Conservation (phyloP, 2,888 invertebrate species). For the Brachyopa scutellaris region DNA sequence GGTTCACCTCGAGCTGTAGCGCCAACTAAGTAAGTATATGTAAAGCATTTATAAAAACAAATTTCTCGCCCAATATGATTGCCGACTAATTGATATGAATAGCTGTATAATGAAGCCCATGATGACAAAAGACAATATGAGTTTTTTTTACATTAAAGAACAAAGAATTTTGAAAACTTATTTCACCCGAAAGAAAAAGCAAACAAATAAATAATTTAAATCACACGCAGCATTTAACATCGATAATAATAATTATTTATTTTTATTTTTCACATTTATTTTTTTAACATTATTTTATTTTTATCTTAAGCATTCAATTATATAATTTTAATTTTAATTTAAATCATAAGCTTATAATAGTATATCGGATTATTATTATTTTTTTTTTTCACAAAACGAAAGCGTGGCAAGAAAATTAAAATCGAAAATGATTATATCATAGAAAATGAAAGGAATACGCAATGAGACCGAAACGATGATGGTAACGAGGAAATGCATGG, state of each 20-base stretch:
- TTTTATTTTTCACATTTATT: conserved; percentile 54
- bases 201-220: conserved; percentile 7
- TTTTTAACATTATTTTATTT: conserved; percentile 40
- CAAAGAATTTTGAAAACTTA: conserved; percentile 6
- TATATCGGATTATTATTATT: conserved; percentile 27
- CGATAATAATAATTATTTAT: conserved; percentile 57
- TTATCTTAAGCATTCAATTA: conserved; percentile 32
- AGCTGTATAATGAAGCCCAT: no score
- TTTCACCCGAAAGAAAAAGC: conserved; percentile 14
- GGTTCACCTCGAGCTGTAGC: no score
- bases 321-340: conserved; percentile 16
- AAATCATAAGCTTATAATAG: conserved; percentile 35
- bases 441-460: background rate
- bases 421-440: conserved; percentile 10
- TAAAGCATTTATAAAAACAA: no score
- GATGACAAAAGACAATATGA: background rate
- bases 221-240: conserved; percentile 48
- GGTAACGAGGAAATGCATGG: background rate
- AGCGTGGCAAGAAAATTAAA: conserved; percentile 52
- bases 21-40: no score
- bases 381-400: conserved; percentile 40
- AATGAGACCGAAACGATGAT: conserved; percentile 10
- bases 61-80: no score
- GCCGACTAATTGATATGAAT: no score
- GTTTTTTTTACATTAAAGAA: background rate